Base-by-base conservation (phyloP, 1,140 invertebrate species). In the Zaprionus capensis region DNA sequence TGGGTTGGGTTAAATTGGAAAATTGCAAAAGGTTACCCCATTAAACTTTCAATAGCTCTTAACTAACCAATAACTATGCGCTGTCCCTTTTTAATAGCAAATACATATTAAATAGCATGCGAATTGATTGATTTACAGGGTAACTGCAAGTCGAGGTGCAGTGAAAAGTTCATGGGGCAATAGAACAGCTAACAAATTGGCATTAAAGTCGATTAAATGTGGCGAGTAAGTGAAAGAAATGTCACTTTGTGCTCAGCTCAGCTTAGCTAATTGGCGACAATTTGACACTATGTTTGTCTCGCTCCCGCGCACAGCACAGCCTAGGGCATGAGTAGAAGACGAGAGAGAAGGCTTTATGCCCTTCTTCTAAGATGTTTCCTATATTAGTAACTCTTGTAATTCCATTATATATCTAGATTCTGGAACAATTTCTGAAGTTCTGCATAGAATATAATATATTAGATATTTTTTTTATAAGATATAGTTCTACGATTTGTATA, bases 241-340 rank as follows among this genome's bases (percentile, higher is more conserved):
- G 22, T 24, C 46, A 51, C 46, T 51, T 51, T 17, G 41, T 46
- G 41, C 41, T 34, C 31, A 34, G 41, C 41, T 12, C 11, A 22
- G 46, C 46, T 51, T 24, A 24, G 24, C 46, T 24, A 51, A 51
- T 51, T 51, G 46, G 20, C 46, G 46, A 51, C 46, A 51, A 51
- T 51, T 51, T 51, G 46, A 22, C 46, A 51, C 17, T 22, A 14
- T 4, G 11, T 20, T 24, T 14, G 46, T 51, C 46, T 51, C 46
- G 20, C 46, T 51, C 20, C 2, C 9, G 1, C 20, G 11, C 46
- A 15, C 12, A 51, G 20, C 12, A 20, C 4, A 22, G 9, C 5
- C 20, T 5, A 22, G 9, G 4, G 46, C 4, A 4, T n/a, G 5
- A 41, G 38, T 34, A 41, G 38, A 41, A n/a, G 15, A 6, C 5